Evolutionary conservation across 2,888 invertebrate genomes (phyloP).

Genomic region (Lucinisca nassula): DNA sequence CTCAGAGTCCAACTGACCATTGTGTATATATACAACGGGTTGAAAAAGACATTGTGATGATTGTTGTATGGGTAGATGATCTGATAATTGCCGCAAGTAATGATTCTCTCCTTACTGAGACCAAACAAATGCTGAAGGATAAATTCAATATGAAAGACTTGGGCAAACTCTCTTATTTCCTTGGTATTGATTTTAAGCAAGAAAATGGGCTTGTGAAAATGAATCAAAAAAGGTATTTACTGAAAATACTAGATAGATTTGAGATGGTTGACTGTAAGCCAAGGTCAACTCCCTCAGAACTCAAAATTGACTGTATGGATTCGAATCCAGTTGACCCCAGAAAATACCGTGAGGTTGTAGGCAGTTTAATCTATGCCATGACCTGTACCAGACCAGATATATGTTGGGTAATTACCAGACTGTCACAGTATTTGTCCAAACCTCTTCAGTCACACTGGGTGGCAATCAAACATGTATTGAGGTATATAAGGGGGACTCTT

Average conservation of each 20-base stretch:
- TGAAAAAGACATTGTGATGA: slow-evolving; percentile 20
- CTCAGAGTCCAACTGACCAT: slow-evolving; percentile 28
- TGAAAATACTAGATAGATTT: neutral
- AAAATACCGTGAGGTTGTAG: too few relatives aligned
- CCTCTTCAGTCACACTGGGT: too few relatives aligned
- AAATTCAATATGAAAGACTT: slow-evolving; percentile 61
- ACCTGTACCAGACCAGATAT: too few relatives aligned
- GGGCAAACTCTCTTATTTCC: slow-evolving; percentile 41
- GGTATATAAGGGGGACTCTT: neutral
- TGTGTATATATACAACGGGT: slow-evolving; percentile 40
- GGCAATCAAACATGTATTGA: neutral
- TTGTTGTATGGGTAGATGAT: slow-evolving; percentile 46
- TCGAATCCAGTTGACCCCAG: neutral
- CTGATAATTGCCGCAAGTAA: slow-evolving; percentile 27
- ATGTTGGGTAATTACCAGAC: too few relatives aligned
- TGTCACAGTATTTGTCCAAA: too few relatives aligned
- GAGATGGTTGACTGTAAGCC: neutral
- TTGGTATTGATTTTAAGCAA: slow-evolving; percentile 26
- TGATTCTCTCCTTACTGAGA: neutral
- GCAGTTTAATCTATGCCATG: too few relatives aligned
- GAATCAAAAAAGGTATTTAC: neutral
- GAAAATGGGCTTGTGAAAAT: neutral
- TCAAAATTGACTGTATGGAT: neutral
- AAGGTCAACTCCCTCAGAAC: neutral
- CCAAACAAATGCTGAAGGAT: slow-evolving; percentile 29